These are phyloP conservation scores for Dryoscopus gambensis DNA, from an alignment of 2,113 vertebrate species.

Conservation along the genomic window DNA sequence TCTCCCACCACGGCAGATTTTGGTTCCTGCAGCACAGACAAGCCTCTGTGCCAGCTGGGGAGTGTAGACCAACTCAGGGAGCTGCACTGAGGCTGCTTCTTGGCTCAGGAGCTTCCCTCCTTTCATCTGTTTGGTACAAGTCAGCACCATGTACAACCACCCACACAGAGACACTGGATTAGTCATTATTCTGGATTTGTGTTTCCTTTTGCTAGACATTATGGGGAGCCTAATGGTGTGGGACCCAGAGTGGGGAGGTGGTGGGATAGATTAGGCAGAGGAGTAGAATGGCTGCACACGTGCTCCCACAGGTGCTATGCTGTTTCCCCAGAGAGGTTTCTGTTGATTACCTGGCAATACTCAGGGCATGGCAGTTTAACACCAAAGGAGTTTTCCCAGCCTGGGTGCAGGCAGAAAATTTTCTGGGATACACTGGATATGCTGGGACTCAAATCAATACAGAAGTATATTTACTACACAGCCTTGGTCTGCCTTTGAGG, in stretches of 20 bases:
- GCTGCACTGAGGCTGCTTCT: neutral
- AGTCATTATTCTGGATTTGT: neutral
- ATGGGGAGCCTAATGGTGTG: neutral
- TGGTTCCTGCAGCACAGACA: neutral
- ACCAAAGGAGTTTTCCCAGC: neutral
- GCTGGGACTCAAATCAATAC: neutral
- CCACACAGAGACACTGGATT: neutral
- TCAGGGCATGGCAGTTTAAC: neutral
- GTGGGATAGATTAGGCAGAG: neutral
- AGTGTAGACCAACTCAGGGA: neutral
- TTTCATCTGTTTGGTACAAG: neutral
- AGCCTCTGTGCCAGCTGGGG: neutral
- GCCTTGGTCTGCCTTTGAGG: neutral
- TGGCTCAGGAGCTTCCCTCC: neutral
- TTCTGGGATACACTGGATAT: neutral
- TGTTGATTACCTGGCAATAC: neutral
- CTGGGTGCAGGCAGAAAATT: neutral
- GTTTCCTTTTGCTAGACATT: neutral
- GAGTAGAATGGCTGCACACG: fast-evolving
- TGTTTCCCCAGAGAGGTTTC: neutral
- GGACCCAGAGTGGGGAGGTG: neutral
- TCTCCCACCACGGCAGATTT: neutral
- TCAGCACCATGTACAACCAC: neutral
- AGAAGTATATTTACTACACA: neutral
- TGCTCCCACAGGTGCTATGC: neutral